phyloP scores from a whole-genome alignment of 2,113 vertebrate genomes.

The Eurypyga helias region DNA sequence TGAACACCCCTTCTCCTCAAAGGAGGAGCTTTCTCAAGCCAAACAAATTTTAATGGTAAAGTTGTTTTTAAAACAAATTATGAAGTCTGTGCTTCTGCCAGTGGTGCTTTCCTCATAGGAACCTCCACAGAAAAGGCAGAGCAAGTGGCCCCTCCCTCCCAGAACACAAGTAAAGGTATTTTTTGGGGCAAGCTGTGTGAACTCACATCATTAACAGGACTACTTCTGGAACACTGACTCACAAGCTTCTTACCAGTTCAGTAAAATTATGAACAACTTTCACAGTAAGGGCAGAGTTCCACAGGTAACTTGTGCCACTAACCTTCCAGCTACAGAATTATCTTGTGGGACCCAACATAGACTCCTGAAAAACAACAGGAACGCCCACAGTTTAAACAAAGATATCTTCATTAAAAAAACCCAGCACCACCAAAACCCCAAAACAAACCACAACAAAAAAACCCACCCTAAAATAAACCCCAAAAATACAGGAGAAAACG shows the following conservation, averaged over 20 bases:
- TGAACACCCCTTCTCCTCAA: background rate
- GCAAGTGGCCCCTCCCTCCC: background rate
- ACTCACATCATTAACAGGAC: background rate
- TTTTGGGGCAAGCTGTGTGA: background rate
- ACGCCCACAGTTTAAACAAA: background rate
- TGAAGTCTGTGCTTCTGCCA: background rate
- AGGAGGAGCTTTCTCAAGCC: background rate
- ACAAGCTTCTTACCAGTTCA: background rate
- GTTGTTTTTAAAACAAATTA: background rate
- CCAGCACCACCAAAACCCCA: no score
- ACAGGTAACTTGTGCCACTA: background rate
- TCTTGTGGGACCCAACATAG: background rate
- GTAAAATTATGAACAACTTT: background rate
- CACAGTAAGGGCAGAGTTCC: background rate
- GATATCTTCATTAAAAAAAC: background rate
- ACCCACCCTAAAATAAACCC: background rate
- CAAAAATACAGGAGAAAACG: background rate
- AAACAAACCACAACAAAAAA: no score
- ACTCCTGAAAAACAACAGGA: background rate
- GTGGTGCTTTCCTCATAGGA: background rate
- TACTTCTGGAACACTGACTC: background rate
- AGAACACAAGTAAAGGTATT: background rate
- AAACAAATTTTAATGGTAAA: rapidly evolving
- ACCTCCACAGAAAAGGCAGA: background rate
- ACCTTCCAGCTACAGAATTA: background rate